Percentiles rank a stretch among this genome's conserved stretches.
phyloP scores from a whole-genome alignment of 2,113 vertebrate species.

The Sterna hirundo region DNA sequence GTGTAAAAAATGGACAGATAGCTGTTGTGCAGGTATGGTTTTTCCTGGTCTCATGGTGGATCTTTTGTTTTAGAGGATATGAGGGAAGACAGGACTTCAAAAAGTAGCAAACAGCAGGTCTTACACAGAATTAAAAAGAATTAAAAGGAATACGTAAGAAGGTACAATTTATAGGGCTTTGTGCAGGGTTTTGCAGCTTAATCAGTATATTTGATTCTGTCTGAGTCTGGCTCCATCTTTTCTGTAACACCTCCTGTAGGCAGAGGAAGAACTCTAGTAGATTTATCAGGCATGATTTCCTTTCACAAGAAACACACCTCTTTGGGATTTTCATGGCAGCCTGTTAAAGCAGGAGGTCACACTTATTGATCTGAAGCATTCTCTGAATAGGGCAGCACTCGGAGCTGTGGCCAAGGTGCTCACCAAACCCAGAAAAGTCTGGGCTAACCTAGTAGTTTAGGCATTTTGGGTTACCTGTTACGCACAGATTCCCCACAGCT shows the following conservation, averaged over 20 bases:
- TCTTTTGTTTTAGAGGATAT: not conserved
- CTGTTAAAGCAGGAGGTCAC: not conserved
- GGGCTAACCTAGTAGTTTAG: not conserved
- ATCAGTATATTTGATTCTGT: not conserved
- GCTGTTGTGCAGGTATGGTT: not conserved
- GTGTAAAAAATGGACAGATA: not conserved
- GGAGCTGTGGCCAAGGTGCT: not conserved
- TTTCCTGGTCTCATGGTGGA: not conserved
- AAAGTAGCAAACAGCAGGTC: not conserved
- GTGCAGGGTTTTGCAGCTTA: not conserved
- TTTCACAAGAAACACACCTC: rapidly evolving
- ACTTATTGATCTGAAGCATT: not conserved
- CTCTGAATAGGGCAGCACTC: not conserved
- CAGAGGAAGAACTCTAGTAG: not conserved
- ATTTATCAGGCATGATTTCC: not conserved
- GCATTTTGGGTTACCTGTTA: not conserved
- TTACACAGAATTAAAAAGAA: not conserved
- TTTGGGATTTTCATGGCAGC: not conserved
- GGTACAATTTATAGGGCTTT: not conserved
- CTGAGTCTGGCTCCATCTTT: not conserved
- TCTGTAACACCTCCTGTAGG: rapidly evolving
- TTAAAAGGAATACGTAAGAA: not conserved
- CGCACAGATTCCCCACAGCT: not conserved
- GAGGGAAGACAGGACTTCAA: not conserved
- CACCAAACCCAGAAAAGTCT: not conserved